Percentiles rank a stretch among this genome's conserved stretches.
Conservation (phyloP, 2,888 invertebrate genomes). For the Nematopogon swammerdamellus region DNA sequence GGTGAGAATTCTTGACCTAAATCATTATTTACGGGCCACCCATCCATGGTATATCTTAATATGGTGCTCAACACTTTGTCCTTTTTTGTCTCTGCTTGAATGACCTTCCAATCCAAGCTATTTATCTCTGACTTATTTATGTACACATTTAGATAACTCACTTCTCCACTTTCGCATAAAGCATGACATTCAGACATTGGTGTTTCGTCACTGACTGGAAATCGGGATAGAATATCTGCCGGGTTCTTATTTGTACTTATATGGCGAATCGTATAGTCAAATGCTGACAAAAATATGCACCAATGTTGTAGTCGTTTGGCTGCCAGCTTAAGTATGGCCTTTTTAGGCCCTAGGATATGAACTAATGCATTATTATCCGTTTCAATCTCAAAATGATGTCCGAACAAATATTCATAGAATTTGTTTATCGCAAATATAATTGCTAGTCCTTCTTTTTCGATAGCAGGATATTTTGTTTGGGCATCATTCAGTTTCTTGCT, state of each 20-base stretch:
- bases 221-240: slow-evolving; percentile 11
- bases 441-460: no score
- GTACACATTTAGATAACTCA: slow-evolving; percentile 1
- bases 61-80: slow-evolving; percentile 5
- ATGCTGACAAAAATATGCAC: slow-evolving; percentile 13
- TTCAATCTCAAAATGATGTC: no score
- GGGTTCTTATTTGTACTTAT: slow-evolving; percentile 10
- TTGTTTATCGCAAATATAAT: no score
- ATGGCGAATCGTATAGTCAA: slow-evolving; percentile 10
- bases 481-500: no score
- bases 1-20: slow-evolving; percentile 3
- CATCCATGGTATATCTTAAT: slow-evolving; percentile 3
- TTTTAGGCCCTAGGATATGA: no score
- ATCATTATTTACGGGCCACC: slow-evolving; percentile 7
- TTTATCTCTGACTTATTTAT: slow-evolving; percentile 2
- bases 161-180: neutral
- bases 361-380: no score
- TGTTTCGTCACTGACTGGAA: neutral
- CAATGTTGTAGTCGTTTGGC: no score
- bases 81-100: slow-evolving; percentile 8
- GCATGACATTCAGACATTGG: neutral
- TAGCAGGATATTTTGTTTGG: no score
- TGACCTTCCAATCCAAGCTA: slow-evolving; percentile 6
- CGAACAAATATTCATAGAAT: no score
- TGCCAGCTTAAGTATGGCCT: no score